Evolutionary conservation across 1,140 invertebrate species (phyloP), one percentile per base, ranked within the genome.

Genomic region (Eurosta solidaginis): DNA sequence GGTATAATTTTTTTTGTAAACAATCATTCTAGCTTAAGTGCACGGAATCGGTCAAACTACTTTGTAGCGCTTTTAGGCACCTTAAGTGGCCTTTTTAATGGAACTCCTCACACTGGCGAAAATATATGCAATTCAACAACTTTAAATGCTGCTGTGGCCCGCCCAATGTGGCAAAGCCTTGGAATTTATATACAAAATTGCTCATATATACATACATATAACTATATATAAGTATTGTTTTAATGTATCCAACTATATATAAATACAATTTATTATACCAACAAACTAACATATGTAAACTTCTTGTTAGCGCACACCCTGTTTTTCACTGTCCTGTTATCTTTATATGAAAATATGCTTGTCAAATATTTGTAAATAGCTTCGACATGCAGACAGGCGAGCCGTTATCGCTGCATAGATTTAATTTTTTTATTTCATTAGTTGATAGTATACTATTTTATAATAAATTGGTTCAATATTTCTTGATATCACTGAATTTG

Each of bases 291-390:
- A n/a, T n/a, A n/a, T n/a, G n/a, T n/a, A n/a, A n/a, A n/a, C n/a
- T n/a, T n/a, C n/a, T n/a, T n/a, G n/a, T n/a, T n/a, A n/a, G n/a
- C n/a, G n/a, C n/a, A n/a, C n/a, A n/a, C n/a, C n/a, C n/a, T n/a
- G n/a, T 45, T 59, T 59, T 7, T 22, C 12, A 12, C 22, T 20
- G 52, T 20, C 22, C 25, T 5, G 22, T 22, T 74, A 45, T 74
- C 44, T 74, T 47, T 27, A 47, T 47, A 14, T 47, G 42, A 74
- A 74, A 74, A 45, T 74, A 47, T 47, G 73, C 73, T 74, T 74
- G 73, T 74, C 42, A 74, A 47, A 17, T 74, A 74, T 74, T 74
- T 74, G 22, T 74, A 27, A 74, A 74, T 74, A 20, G 73, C 42
- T 45, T 74, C 45, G 73, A 74, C 22, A 74, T 47, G 25, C 45